These are phyloP conservation scores for Aphidoletes aphidimyza DNA, from an alignment of 2,888 invertebrate genomes.

Conservation along the genomic window DNA sequence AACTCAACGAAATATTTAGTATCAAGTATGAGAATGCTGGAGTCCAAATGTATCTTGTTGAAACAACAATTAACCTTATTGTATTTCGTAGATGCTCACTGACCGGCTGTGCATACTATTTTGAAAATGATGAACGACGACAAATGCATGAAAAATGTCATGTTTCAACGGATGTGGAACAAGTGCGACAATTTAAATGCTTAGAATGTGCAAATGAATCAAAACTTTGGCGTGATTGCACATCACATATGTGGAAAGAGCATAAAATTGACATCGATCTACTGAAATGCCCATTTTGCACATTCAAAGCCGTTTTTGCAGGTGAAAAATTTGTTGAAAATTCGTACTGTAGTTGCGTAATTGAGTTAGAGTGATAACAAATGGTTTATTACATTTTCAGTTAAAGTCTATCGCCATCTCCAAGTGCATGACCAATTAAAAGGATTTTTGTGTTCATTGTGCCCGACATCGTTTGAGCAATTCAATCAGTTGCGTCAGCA, in stretches of 20 bases:
- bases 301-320: slow-evolving; percentile 69
- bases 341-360: not conserved
- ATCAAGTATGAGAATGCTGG: slow-evolving; percentile 54
- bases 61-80: not conserved
- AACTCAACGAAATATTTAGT: slow-evolving; percentile 56
- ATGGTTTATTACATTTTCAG: slow-evolving; percentile 61
- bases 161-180: slow-evolving; percentile 58
- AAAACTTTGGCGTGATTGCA: slow-evolving; percentile 74
- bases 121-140: slow-evolving; percentile 66
- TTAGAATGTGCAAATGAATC: slow-evolving; percentile 68
- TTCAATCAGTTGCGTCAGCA: slow-evolving; percentile 73
- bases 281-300: slow-evolving; percentile 70
- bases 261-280: slow-evolving; percentile 73
- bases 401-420: slow-evolving; percentile 73
- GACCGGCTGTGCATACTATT: slow-evolving; percentile 69
- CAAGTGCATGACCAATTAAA: slow-evolving; percentile 70
- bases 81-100: slow-evolving; percentile 67
- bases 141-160: slow-evolving; percentile 70
- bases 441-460: slow-evolving; percentile 68
- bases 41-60: not conserved
- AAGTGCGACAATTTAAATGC: slow-evolving; percentile 68
- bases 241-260: slow-evolving; percentile 75
- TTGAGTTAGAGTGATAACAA: too few species aligned
- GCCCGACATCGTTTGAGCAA: slow-evolving; percentile 73
- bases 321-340: slow-evolving; percentile 60